These are phyloP conservation scores for Epizoanthus ramosus DNA, from an alignment of 92 coral and sea anemone genomes.

Conservation along the genomic window DNA sequence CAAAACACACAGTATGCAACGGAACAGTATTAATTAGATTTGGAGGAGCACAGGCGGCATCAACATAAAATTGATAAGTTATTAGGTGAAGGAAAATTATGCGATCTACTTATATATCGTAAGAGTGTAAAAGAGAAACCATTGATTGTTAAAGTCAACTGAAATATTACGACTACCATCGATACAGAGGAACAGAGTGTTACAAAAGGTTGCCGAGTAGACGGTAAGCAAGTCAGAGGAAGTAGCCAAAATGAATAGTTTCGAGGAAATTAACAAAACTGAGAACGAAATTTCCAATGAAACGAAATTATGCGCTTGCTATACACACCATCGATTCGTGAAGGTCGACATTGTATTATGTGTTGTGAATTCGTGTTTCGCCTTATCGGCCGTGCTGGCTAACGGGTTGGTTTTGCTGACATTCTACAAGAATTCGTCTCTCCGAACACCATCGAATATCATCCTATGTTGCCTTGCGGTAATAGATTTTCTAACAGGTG, in stretches of 20 bases:
- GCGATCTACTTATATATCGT: too few species aligned
- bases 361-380: not conserved
- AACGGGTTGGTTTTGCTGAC: not conserved
- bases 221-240: not conserved
- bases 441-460: not conserved
- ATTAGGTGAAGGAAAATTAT: too few species aligned
- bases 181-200: not conserved
- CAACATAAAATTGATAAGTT: too few species aligned
- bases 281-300: not conserved
- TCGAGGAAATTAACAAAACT: not conserved
- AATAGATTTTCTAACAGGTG: constrained; percentile 1
- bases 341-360: not conserved
- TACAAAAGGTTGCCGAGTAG: not conserved
- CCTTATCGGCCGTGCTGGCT: not conserved
- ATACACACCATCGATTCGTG: not conserved
- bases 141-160: too few species aligned
- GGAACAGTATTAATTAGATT: too few species aligned
- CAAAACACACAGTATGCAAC: too few species aligned
- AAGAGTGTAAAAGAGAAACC: too few species aligned
- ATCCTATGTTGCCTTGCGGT: constrained; percentile 7
- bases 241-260: not conserved
- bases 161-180: too few species aligned
- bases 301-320: not conserved
- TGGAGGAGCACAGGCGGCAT: too few species aligned
- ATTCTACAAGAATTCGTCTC: constrained; percentile 18